These are phyloP conservation scores for Pseudococcus longispinus DNA, from an alignment of 2,888 invertebrate species.

Conservation along the genomic window DNA sequence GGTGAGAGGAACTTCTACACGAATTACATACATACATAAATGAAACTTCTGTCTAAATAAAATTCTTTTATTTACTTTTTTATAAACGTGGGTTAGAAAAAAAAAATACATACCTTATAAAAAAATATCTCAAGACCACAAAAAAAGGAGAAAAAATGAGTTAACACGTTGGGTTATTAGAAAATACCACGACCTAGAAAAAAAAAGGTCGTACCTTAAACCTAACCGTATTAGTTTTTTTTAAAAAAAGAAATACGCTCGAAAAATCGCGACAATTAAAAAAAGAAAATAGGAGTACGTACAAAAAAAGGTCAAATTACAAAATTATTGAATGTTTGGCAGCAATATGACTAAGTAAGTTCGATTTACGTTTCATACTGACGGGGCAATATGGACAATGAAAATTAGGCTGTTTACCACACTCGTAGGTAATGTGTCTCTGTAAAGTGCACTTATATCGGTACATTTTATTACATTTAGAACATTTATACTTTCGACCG, in stretches of 20 bases:
- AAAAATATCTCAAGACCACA: constrained; percentile 46
- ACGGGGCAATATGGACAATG: constrained; percentile 55
- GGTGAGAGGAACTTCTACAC: neutral
- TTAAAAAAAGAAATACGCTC: neutral
- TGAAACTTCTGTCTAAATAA: neutral
- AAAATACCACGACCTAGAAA: constrained; percentile 11
- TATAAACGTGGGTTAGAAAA: constrained; percentile 9
- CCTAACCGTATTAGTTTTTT: neutral
- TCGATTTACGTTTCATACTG: constrained; percentile 56
- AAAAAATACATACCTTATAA: constrained; percentile 2
- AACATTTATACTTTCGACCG: constrained; percentile 55
- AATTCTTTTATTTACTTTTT: constrained; percentile 34
- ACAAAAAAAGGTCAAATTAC: constrained; percentile 25
- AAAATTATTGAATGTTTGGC: constrained; percentile 56
- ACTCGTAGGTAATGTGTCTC: constrained; percentile 56
- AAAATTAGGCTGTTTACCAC: constrained; percentile 57
- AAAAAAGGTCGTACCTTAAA: constrained; percentile 2
- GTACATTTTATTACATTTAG: constrained; percentile 57
- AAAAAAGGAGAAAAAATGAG: constrained; percentile 19
- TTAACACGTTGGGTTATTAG: constrained; percentile 41
- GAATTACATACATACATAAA: neutral
- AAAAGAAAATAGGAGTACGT: constrained; percentile 6
- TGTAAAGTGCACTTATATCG: constrained; percentile 54
- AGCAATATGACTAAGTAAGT: constrained; percentile 56
- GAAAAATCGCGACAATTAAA: constrained; percentile 7